phyloP scores from a whole-genome alignment of 2,113 vertebrate genomes.

The Cottus gobio region DNA sequence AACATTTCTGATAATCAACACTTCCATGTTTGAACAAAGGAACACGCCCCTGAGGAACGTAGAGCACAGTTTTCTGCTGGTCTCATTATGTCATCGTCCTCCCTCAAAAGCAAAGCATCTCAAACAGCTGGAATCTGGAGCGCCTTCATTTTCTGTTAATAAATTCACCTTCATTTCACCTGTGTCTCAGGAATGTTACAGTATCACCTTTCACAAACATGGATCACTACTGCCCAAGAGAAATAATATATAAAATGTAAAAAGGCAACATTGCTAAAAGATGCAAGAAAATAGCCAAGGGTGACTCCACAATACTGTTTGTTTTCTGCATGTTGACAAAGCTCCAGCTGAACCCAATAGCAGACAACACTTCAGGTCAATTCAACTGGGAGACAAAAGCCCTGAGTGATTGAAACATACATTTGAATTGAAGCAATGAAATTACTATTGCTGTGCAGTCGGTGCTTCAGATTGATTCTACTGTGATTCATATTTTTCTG shows the following conservation, averaged over 20 bases:
- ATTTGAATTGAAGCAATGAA: background rate
- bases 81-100: background rate
- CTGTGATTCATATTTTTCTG: background rate
- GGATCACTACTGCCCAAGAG: background rate
- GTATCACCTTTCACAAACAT: background rate
- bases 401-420: background rate
- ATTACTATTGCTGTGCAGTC: background rate
- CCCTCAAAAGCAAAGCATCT: constrained; percentile 30
- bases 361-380: background rate
- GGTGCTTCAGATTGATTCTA: background rate
- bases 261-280: background rate
- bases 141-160: constrained; percentile 51
- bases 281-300: background rate
- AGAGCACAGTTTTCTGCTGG: background rate
- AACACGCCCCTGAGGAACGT: background rate
- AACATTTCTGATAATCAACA: background rate
- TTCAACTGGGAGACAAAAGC: background rate
- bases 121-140: constrained; percentile 58
- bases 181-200: background rate
- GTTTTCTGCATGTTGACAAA: background rate
- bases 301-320: background rate
- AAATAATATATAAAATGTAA: background rate
- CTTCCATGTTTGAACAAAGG: constrained; percentile 21
- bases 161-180: constrained; percentile 9
- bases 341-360: background rate